Base-by-base conservation (phyloP, 2,888 invertebrate genomes). In the Thereva nobilitata region DNA sequence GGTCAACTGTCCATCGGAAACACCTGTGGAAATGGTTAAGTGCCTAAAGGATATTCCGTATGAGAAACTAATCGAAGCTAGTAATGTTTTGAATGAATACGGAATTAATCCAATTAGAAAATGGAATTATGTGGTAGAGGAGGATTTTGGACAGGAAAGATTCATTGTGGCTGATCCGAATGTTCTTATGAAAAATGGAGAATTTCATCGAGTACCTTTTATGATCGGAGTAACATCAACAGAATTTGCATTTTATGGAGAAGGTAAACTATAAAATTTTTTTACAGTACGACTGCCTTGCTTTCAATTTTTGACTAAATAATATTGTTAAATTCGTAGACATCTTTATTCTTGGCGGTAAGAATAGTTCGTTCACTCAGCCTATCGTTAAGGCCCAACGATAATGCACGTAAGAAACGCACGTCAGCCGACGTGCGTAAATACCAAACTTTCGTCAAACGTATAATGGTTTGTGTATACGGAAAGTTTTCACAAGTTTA, bases 1-100 rank as follows among this genome's bases (percentile, higher is more conserved):
- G 1, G 49, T 40, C 34, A 90, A 89, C 0, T 90, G 90, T 74
- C 84, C 86, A 9, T 83, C 84, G 5, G 79, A 84, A 49, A 79
- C 83, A 52, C 80, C 83, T 1, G 75, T 74, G 4, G 83, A 82
- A 38, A 86, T 90, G 72, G 73, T 87, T 41, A 79, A 83, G 52
- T 90, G 90, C 71, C 77, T 90, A 41, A 84, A 83, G 70, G 84
- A 82, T 5, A 85, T 85, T 73, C 73, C 73, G 5, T 40, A 23
- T 8, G 9, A 7, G 2, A 37, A 66, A 4, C 52, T 66, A 9
- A 34, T 66, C 8, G 50, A 52, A 23, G 66, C 66, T 3, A 59
- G 66, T 34, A 6, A 47, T 7, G 37, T 4, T 4, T 8, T 56
- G n/a, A 59, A 61, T 67, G 61, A 67, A 35, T 61, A 54, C 10